Evolutionary conservation across 92 coral and sea anemone genomes (phyloP).

Genomic region (Palythoa grandis): DNA sequence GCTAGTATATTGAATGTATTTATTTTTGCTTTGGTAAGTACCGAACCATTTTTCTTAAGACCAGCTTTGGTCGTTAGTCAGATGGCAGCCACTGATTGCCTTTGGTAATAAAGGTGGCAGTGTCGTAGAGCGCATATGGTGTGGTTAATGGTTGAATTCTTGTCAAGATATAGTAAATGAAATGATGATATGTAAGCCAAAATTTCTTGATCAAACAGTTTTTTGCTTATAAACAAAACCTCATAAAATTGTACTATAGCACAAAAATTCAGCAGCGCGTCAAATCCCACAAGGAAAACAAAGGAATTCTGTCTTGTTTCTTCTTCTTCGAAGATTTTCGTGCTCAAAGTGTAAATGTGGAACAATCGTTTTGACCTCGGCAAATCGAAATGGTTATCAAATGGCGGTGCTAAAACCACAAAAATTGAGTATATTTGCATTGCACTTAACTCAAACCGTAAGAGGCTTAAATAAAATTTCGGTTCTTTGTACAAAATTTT

Average conservation of each 20-base stretch:
- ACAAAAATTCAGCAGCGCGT: background rate
- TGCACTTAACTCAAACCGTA: conserved; percentile 7
- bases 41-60: background rate
- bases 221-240: background rate
- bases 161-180: conserved; percentile 39
- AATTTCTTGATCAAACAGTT: background rate
- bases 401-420: conserved; percentile 42
- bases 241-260: background rate
- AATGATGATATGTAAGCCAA: conserved; percentile 28
- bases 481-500: conserved; percentile 8
- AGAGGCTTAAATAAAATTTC: background rate
- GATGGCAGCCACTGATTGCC: conserved; percentile 25
- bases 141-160: conserved; percentile 45
- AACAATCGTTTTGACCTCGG: conserved; percentile 14
- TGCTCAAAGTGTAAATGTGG: background rate
- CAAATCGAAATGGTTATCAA: conserved; percentile 1
- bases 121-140: conserved; percentile 24
- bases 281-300: background rate
- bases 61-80: conserved; percentile 14
- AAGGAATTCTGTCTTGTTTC: background rate
- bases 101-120: conserved; percentile 16
- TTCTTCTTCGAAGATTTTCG: background rate
- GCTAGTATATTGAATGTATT: background rate
- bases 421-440: background rate
- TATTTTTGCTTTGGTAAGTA: background rate